Base-by-base conservation (phyloP, 2,113 vertebrate genomes). In the Cyprinus carpio region DNA sequence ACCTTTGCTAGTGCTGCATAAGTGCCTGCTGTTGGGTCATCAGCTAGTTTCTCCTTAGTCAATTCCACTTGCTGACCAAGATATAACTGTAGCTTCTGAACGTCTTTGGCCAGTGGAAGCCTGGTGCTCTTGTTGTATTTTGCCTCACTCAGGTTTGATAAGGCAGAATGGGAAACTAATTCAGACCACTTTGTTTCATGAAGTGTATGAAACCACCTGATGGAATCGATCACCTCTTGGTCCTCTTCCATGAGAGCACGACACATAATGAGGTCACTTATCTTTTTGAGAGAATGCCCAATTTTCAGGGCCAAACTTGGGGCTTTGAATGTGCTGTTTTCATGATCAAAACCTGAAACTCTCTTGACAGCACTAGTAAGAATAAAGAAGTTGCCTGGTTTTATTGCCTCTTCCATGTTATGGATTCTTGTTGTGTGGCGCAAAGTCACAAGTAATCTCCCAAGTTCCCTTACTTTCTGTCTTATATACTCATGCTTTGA, bases 281-380 rank as follows among this genome's bases (percentile, higher is more conserved):
- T 75, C 78, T 86, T 88, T 2, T 75, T 34, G 2, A 86, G n/a
- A 27, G 84, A 81, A 65, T 86, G 87, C 25, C 84, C 85, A 18
- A 88, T 13, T 83, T 90, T 88, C 16, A 89, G 40, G 1, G 81
- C 64, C 31, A 89, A 87, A 75, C 85, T 89, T 58, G 89, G 87
- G 20, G 75, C 84, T 65, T 13, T 4, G 1, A 86, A 89, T 23
- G 3, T 23, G 16, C 37, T 58, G 27, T 54, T 54, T 74, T 75
- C 23, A 0, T 54, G 34, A 84, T 84, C 71, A 84, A 84, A 84
- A 64, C 82, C 72, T 25, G 82, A 75, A 84, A 84, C 82, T 75
- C 18, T 84, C 51, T 84, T 84, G 82, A 84, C 82, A 75, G 82
- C 82, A 60, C 69, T 74, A 46, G 54, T 49, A 40, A 84, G 49